A percentile compares a stretch with the other conserved stretches of the same genome.
These are phyloP conservation scores for Zaprionus obscuricornis DNA, from an alignment of 2,888 invertebrate species.

Conservation along the genomic window DNA sequence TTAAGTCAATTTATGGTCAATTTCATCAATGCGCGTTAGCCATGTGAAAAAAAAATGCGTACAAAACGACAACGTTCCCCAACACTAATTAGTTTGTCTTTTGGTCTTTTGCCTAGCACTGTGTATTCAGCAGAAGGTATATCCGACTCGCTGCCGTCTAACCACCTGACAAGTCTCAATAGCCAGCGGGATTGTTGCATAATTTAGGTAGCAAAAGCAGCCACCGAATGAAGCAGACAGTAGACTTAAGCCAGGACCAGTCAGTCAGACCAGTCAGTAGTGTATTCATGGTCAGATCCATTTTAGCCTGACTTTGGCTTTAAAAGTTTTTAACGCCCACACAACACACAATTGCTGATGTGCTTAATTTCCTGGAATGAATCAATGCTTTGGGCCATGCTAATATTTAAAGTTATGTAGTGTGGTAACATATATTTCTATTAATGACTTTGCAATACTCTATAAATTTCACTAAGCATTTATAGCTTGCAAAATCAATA, in stretches of 20 bases:
- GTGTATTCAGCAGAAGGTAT: neutral
- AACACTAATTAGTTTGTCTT: constrained; percentile 72
- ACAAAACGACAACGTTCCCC: constrained; percentile 49
- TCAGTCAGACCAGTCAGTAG: neutral
- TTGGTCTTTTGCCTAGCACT: constrained; percentile 23
- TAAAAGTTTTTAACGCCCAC: constrained; percentile 72
- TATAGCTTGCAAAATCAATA: no score
- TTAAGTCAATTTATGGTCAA: constrained; percentile 60
- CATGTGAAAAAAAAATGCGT: constrained; percentile 70
- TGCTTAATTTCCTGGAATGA: constrained; percentile 66
- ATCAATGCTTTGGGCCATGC: constrained; percentile 62
- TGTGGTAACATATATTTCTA: neutral
- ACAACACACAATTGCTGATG: constrained; percentile 46
- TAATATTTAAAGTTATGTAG: constrained; percentile 47
- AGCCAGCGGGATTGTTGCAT: constrained; percentile 62
- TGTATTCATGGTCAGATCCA: neutral
- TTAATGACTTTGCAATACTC: constrained; percentile 23
- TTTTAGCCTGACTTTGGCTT: no score
- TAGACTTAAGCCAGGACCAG: constrained; percentile 19
- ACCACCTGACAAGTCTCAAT: constrained; percentile 13
- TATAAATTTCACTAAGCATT: no score
- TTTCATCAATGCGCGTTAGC: constrained; percentile 49
- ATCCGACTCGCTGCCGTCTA: constrained; percentile 15
- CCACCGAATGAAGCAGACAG: constrained; percentile 21
- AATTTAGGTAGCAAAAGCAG: constrained; percentile 66